phyloP scores from a whole-genome alignment of 2,113 vertebrate species.

The Herpailurus yagouaroundi region DNA sequence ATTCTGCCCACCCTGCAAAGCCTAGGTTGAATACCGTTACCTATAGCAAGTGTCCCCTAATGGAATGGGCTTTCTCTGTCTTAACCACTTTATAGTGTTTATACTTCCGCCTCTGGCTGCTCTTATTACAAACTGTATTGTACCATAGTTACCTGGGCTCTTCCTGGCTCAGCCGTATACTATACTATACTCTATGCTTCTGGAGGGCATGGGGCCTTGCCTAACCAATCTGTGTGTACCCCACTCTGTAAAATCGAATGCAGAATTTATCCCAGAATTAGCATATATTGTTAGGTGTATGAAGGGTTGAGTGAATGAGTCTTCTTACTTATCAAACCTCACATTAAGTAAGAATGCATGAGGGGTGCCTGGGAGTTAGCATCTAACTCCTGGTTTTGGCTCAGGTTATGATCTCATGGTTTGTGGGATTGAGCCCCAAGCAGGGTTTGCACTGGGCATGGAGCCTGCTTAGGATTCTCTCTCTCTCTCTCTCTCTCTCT shows the following conservation, averaged over 20 bases:
- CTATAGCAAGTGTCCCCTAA: neutral
- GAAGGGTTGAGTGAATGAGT: neutral
- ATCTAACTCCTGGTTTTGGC: no score
- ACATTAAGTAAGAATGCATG: neutral
- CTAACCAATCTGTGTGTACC: neutral
- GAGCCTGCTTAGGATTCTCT: no score
- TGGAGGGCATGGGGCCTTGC: neutral
- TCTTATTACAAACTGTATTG: neutral
- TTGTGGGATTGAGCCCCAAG: no score
- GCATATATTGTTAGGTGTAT: neutral
- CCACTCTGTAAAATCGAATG: neutral
- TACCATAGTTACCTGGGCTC: neutral
- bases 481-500: no score
- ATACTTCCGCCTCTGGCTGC: neutral
- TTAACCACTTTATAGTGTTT: neutral
- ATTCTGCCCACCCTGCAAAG: neutral
- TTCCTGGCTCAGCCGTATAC: neutral
- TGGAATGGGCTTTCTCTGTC: neutral
- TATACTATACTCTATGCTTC: neutral
- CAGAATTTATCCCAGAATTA: neutral
- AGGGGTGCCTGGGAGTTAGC: neutral
- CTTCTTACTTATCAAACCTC: conserved; percentile 6
- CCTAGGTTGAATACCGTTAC: neutral
- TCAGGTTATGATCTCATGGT: no score
- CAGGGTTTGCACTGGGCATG: no score